phyloP scores from a whole-genome alignment of 2,797 vertebrate species.

The Neomorphus geoffroyi region DNA sequence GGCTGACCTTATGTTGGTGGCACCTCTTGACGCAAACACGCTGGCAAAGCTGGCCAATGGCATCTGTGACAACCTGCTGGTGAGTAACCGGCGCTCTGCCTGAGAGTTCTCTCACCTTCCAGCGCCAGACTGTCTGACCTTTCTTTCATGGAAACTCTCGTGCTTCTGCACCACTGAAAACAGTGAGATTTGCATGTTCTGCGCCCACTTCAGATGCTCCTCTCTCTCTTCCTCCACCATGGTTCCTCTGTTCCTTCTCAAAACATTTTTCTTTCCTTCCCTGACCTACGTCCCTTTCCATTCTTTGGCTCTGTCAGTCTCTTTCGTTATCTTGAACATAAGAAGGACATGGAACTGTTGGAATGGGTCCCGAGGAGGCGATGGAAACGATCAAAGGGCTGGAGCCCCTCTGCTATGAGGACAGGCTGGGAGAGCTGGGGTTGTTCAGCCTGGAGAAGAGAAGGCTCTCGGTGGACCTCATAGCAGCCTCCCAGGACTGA shows the following conservation, averaged over 20 bases:
- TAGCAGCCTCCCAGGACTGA: too few species aligned
- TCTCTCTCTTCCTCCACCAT: background rate
- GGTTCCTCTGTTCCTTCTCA: background rate
- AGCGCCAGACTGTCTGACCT: background rate
- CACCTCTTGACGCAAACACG: constrained; percentile 95
- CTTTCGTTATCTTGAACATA: too few species aligned
- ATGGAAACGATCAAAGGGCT: too few species aligned
- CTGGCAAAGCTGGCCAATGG: constrained; percentile 93
- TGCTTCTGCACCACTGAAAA: background rate
- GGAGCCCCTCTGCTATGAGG: too few species aligned
- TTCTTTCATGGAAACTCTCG: background rate
- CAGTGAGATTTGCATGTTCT: background rate
- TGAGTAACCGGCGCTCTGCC: constrained; percentile 66
- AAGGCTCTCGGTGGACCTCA: too few species aligned
- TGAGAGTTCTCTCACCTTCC: background rate
- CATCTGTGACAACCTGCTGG: constrained; percentile 96
- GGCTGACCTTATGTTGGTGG: constrained; percentile 91
- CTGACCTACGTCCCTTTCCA: background rate
- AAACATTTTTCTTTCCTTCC: background rate
- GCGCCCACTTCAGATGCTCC: background rate
- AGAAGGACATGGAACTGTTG: too few species aligned
- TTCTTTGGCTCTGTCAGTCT: background rate
- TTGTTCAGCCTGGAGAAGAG: too few species aligned
- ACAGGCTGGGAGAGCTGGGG: too few species aligned
- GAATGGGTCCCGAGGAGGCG: too few species aligned